phyloP scores from a whole-genome alignment of 2,113 vertebrate species.

The Aix galericulata region DNA sequence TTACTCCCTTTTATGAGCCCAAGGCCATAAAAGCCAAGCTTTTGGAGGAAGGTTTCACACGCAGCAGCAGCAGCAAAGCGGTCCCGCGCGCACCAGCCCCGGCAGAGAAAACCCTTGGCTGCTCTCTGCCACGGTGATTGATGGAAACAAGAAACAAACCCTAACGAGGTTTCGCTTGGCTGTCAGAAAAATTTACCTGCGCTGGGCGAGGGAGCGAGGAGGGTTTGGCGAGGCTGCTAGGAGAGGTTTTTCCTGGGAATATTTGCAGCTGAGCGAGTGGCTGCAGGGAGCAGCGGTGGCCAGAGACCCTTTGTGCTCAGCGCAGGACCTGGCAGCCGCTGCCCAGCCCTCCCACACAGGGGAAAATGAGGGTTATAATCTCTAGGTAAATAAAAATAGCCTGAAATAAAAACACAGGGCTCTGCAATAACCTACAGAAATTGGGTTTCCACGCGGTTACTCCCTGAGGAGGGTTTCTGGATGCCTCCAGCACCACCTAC shows the following conservation, averaged over 20 bases:
- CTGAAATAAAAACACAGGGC: not conserved
- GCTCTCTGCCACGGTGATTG: not conserved
- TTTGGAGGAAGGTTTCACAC: not conserved
- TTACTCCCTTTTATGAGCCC: not conserved
- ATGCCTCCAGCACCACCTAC: not conserved
- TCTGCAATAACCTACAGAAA: not conserved
- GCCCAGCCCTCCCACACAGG: fast-evolving
- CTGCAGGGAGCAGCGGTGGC: not conserved
- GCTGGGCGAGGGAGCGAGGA: fast-evolving
- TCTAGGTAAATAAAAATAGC: fast-evolving
- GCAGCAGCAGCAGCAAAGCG: fast-evolving
- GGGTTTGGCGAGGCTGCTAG: not conserved
- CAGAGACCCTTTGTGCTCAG: not conserved
- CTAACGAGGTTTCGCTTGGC: not conserved
- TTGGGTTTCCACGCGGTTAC: not conserved
- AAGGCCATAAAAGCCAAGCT: fast-evolving
- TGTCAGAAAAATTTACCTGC: not conserved
- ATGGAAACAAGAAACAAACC: not conserved
- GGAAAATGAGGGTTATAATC: not conserved
- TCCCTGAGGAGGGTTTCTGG: not conserved
- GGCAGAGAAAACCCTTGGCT: not conserved
- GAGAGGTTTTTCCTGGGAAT: not conserved
- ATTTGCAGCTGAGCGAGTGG: not conserved
- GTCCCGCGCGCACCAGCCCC: not conserved
- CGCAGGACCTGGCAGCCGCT: not conserved